Percentiles rank a stretch among this genome's conserved stretches.
These are phyloP conservation scores for Drosophila quadrilineata DNA, from an alignment of 1,140 invertebrate species.

Conservation along the genomic window DNA sequence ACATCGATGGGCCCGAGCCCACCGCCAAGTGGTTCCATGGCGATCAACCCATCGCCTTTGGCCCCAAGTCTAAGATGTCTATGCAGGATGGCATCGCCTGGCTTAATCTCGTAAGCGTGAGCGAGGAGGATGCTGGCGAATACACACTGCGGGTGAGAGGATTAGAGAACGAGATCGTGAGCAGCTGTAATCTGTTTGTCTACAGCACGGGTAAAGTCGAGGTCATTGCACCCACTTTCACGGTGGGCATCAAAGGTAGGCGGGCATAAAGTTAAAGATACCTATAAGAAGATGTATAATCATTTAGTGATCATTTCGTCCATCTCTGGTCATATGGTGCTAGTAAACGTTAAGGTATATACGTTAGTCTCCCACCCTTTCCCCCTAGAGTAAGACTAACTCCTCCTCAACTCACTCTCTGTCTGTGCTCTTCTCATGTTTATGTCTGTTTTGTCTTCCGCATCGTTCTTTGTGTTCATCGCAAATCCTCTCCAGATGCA, in stretches of 20 bases:
- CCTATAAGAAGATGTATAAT: not conserved
- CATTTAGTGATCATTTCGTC: constrained; percentile 16
- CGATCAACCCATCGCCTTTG: constrained; percentile 79
- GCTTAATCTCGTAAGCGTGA: constrained; percentile 84
- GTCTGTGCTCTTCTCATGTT: constrained; percentile 21
- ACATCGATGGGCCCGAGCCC: constrained; percentile 88
- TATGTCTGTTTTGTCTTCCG: constrained; percentile 44
- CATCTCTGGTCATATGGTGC: too few relatives aligned
- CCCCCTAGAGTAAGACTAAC: constrained; percentile 34
- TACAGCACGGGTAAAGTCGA: constrained; percentile 67
- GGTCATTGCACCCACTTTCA: constrained; percentile 67
- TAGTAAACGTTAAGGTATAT: constrained; percentile 31
- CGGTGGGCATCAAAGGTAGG: constrained; percentile 80
- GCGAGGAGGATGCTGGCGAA: constrained; percentile 83
- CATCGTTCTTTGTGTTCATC: constrained; percentile 22
- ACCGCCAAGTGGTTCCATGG: constrained; percentile 88
- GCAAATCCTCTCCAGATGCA: constrained; percentile 64
- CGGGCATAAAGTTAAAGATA: not conserved
- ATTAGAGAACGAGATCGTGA: constrained; percentile 77
- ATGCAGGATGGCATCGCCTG: constrained; percentile 85
- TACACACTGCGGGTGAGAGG: constrained; percentile 86
- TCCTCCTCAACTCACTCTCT: not conserved
- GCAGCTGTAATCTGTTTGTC: constrained; percentile 75
- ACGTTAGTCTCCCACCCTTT: too few relatives aligned
- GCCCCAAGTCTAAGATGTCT: constrained; percentile 82